Evolutionary conservation across 2,113 vertebrate genomes (phyloP), one percentile per base, ranked within the genome.

Genomic region (Haliaeetus leucogaster): DNA sequence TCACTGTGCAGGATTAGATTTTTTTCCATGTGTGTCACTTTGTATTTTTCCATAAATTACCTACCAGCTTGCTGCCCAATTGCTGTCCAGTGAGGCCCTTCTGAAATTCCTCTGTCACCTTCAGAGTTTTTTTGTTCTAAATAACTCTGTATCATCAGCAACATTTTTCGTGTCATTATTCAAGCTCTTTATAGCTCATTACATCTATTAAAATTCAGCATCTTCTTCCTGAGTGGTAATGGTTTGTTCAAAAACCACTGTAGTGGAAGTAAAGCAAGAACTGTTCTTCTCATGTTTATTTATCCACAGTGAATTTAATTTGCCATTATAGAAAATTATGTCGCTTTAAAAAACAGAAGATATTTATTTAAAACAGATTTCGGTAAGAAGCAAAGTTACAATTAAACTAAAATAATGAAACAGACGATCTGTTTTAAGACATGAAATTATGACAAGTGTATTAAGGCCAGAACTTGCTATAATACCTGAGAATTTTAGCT

Each of bases 131-230:
- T 82, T 82, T 34, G 8, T 86, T 89, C 72, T 82, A 80, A 91
- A 72, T 67, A 76, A 40, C 38, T 74, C 32, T 21, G 2, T 76
- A 52, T 61, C 18, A 61, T 66, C 48, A 79, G 21, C 58, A 91
- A 92, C 26, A 50, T 59, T 74, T 90, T 89, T 84, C 4, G 0
- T 86, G 40, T 73, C 50, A 32, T 91, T 95, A 86, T 86, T 87
- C 83, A 91, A 79, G 42, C 20, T 82, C 42, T 92, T 95, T 74
- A 78, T 50, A 78, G 72, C 38, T 86, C 91, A 94, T 97, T 95
- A 67, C 68, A 71, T 63, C 52, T 82, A 8, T 84, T 91, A 78
- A 81, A 63, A 38, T 84, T 93, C 48, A 91, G 77, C 38, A 91
- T 91, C 81, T 30, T 91, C 83, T 82, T 93, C 36, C 56, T 76